Evolutionary conservation across 2,113 vertebrate genomes (phyloP), one percentile per base, ranked within the genome.

Genomic region (Amblyopsis rosae): DNA sequence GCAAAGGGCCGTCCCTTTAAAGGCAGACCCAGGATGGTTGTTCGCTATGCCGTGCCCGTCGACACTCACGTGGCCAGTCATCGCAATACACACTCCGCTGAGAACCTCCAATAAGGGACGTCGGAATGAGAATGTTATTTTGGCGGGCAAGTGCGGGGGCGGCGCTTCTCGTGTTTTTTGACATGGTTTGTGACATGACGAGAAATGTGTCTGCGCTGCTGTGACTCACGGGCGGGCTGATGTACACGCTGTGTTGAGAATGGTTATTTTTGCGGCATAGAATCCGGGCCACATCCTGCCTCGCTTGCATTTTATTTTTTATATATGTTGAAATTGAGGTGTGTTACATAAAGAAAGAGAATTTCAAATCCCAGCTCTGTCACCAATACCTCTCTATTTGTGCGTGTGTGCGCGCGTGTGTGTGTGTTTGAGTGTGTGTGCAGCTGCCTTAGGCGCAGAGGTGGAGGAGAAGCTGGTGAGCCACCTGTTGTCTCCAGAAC

Each of bases 391-490:
- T 41, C 35, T 53, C 12, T 16, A 10, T 61, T 8, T 61, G 1
- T 46, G 1, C 26, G 26, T 26, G 26, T 2, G 26, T 26, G 26
- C 26, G 5, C 2, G 13, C 1, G 1, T 51, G 19, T 32, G 9
- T 51, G n/a, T 51, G 6, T 16, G 9, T 54, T 2, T 67, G 10
- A 32, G 9, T 67, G 33, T 53, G 13, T 70, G 4, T 51, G 15
- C 54, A 89, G 92, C 85, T 73, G 83, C 85, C 68, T 71, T 70
- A 59, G 87, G 87, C 69, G 85, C 91, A 0, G 90, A 93, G 66
- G 88, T 92, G 47, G 93, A 94, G 81, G 92, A 93, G 76, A 81
- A 87, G 48, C 86, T 94, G 62, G 88, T 93, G 54, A 89, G 80
- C 85, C 85, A 91, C 68, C 85, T 93, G 57, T 76, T 94, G 82